Evolutionary conservation across 2,888 invertebrate genomes (phyloP), one percentile per base, ranked within the genome.

Genomic region (Sialis lutaria): DNA sequence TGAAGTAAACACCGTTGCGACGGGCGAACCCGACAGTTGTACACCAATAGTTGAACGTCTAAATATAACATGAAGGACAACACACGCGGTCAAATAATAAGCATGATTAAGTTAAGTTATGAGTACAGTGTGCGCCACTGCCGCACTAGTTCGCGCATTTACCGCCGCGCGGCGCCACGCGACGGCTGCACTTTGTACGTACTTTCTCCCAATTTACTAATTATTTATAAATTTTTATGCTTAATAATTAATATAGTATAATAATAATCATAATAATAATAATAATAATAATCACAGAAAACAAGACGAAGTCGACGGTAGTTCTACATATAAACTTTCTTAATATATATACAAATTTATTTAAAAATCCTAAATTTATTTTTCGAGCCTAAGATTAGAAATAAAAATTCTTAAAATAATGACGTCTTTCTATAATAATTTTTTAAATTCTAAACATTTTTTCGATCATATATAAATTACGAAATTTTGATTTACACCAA

Each of bases 331-430:
- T 37, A 47, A 47, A 35, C 34, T 47, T 41, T 34, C 32, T 47
- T 34, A 41, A 34, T 42, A 47, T 77, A 72, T 72, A 72, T 77
- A 77, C 77, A 77, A 74, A 74, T 75, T 75, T 59, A 65, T 74
- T 74, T 73, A 74, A 73, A 76, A 76, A 65, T 71, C 75, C 76
- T 77, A 76, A 77, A 75, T 67, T 72, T 68, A 70, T 73, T 73
- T 22, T 65, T 68, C 74, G 67, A 70, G 65, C 62, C 71, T 71
- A 71, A 68, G 67, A 71, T 71, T 72, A 70, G 33, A 35, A 42
- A 42, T 45, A 45, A 37, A 46, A 33, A 37, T 35, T 33, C 13
- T 46, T 9, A 33, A 42, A 47, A 45, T 32, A 40, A 45, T 40
- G 32, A 39, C 32, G 12, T 10, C 13, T 10, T 42, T 42, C 42